Percentiles rank a stretch among this genome's conserved stretches.
phyloP scores from a whole-genome alignment of 2,113 vertebrate genomes.

The Ceyx melanurus region DNA sequence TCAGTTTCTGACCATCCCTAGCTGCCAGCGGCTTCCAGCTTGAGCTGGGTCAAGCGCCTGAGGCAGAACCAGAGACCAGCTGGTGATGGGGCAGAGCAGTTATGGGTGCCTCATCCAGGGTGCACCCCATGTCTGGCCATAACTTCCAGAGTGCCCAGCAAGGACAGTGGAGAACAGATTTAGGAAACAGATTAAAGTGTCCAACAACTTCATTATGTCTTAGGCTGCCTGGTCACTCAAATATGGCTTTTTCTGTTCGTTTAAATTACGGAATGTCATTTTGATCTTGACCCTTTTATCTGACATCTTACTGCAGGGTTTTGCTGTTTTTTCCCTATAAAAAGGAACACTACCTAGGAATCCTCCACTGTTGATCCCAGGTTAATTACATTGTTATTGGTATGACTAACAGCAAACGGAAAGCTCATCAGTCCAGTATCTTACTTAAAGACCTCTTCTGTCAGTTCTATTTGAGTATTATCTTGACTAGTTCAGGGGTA shows the following conservation, averaged over 20 bases:
- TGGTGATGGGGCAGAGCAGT: not conserved
- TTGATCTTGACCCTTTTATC: not conserved
- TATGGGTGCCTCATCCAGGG: not conserved
- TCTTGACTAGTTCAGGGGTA: not conserved
- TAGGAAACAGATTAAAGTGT: not conserved
- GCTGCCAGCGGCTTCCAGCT: not conserved
- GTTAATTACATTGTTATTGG: not conserved
- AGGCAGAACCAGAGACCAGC: not conserved
- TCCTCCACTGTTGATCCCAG: not conserved
- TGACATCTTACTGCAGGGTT: not conserved
- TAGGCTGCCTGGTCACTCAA: no score
- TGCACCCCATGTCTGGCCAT: no score
- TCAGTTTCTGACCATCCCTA: not conserved
- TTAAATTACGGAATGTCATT: not conserved
- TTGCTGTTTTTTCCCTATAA: not conserved
- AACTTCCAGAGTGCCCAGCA: not conserved
- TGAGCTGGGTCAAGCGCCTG: not conserved
- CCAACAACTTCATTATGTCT: not conserved
- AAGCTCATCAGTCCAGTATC: not conserved
- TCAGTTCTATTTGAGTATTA: not conserved
- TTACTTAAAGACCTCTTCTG: not conserved
- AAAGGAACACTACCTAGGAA: not conserved
- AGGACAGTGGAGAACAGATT: not conserved
- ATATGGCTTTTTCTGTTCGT: not conserved
- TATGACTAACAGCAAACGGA: not conserved